phyloP scores from a whole-genome alignment of 2,888 invertebrate genomes.

The Metacarcinus magister region DNA sequence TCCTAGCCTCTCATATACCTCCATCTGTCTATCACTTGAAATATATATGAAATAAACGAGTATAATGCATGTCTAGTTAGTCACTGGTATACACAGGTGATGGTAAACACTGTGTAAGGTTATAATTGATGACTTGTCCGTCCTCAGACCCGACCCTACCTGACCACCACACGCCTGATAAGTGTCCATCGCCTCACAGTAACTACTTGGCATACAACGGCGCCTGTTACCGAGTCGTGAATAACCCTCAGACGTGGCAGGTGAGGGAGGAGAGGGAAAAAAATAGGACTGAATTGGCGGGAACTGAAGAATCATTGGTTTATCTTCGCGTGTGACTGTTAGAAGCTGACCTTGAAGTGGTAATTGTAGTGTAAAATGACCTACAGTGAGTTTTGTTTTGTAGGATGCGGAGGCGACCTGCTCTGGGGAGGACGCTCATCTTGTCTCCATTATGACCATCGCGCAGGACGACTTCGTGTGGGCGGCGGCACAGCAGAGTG shows the following conservation, averaged over 20 bases:
- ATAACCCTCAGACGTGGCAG: constrained; percentile 63
- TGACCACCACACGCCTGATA: constrained; percentile 23
- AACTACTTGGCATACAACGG: constrained; percentile 62
- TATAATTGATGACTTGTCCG: not conserved
- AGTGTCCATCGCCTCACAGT: constrained; percentile 55
- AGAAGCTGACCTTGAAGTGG: too few species aligned
- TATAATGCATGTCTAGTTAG: not conserved
- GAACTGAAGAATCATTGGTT: too few species aligned
- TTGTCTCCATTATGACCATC: constrained; percentile 17
- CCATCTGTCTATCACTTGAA: not conserved
- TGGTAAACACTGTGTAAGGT: too few species aligned
- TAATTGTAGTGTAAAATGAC: not conserved
- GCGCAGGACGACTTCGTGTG: constrained; percentile 16
- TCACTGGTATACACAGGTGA: too few species aligned
- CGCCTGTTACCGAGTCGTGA: constrained; percentile 58
- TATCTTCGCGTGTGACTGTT: too few species aligned
- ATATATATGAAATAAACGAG: not conserved
- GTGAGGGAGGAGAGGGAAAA: constrained; percentile 1
- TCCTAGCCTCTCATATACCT: too few species aligned
- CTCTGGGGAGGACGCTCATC: constrained; percentile 56
- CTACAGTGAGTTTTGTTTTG: not conserved
- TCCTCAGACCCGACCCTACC: constrained; percentile 51
- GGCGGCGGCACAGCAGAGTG: constrained; percentile 32
- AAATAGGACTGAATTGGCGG: not conserved
- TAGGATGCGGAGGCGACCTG: constrained; percentile 66